phyloP scores from a whole-genome alignment of 2,888 invertebrate genomes.

The Hesperia comma region DNA sequence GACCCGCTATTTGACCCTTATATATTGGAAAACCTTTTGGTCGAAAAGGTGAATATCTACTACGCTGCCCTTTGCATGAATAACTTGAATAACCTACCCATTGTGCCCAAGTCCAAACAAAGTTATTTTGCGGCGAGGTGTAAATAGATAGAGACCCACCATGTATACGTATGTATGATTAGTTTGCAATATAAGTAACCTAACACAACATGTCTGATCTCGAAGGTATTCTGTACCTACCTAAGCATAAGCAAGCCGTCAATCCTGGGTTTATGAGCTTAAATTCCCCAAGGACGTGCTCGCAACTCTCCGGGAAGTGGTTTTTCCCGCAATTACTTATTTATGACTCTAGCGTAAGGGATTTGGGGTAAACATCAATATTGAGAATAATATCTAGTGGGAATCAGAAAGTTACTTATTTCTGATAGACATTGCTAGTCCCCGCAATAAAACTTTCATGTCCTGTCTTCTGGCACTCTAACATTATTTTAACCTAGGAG shows the following conservation, averaged over 20 bases:
- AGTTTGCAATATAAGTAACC: conserved; percentile 13
- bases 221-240: conserved; percentile 33
- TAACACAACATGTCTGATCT: conserved; percentile 19
- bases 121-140: conserved; percentile 11
- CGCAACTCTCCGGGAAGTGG: conserved; percentile 36
- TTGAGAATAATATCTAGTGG: conserved; percentile 8
- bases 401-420: conserved; percentile 1
- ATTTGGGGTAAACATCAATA: conserved; percentile 17
- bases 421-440: no score
- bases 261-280: conserved; percentile 40
- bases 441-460: no score
- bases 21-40: neutral
- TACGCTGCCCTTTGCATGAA: neutral
- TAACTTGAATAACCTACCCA: neutral
- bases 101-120: conserved; percentile 8
- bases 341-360: conserved; percentile 34
- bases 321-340: conserved; percentile 41
- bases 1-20: conserved; percentile 5
- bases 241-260: conserved; percentile 37
- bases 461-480: neutral
- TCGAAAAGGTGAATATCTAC: conserved; percentile 1
- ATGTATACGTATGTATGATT: conserved; percentile 3
- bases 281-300: conserved; percentile 33
- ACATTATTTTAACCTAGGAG: neutral
- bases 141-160: conserved; percentile 13